These are phyloP conservation scores for Monopis laevigella DNA, from an alignment of 2,888 invertebrate species.

Conservation along the genomic window DNA sequence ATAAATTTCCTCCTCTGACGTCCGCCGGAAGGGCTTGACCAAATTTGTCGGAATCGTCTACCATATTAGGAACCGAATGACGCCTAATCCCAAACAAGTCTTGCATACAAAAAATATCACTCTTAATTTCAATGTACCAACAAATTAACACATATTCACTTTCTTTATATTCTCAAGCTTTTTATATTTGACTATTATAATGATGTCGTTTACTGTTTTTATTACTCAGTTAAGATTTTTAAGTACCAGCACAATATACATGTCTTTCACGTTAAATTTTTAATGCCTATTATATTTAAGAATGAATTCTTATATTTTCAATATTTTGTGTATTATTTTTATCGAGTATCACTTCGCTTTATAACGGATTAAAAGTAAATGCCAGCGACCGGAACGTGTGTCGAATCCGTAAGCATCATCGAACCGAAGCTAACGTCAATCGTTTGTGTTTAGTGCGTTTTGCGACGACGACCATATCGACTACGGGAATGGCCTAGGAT, in stretches of 20 bases:
- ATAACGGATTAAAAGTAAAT: conserved; percentile 1
- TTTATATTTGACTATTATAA: not conserved
- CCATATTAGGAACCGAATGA: conserved; percentile 30
- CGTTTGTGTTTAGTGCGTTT: conserved; percentile 5
- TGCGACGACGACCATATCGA: conserved; percentile 8
- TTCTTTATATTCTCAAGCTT: conserved; percentile 18
- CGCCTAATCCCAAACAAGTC: conserved; percentile 33
- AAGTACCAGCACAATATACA: not conserved
- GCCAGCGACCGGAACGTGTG: conserved; percentile 28
- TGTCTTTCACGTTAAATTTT: not conserved
- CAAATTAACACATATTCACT: conserved; percentile 25
- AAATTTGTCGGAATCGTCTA: conserved; percentile 27
- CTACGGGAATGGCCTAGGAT: conserved; percentile 26
- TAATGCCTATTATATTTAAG: conserved; percentile 3
- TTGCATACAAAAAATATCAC: conserved; percentile 25
- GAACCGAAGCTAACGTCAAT: not conserved
- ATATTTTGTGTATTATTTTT: conserved; percentile 10
- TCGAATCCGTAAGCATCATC: conserved; percentile 37
- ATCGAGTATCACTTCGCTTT: not conserved
- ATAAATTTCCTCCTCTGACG: conserved; percentile 22
- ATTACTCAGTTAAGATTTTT: no score
- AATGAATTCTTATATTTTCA: no score
- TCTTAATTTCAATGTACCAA: conserved; percentile 27
- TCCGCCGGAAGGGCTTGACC: conserved; percentile 45
- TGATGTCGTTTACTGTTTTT: conserved; percentile 10